phyloP scores from a whole-genome alignment of 2,888 invertebrate species.

The Epistrophe grossulariae region DNA sequence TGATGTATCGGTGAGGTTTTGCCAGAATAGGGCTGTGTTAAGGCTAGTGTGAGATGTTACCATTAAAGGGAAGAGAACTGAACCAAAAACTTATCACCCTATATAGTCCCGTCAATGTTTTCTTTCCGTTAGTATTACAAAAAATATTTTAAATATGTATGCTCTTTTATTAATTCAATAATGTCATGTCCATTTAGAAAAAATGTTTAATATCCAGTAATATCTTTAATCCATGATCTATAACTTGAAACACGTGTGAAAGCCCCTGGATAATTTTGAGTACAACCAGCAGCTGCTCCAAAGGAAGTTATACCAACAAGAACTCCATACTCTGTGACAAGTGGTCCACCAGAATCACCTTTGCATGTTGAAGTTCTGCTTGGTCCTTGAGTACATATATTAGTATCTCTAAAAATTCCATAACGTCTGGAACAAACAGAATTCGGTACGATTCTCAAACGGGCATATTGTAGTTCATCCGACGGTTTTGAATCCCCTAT shows the following conservation, averaged over 20 bases:
- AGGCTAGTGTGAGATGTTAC: too few species aligned
- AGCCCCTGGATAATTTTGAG: conserved; percentile 60
- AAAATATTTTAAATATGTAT: too few species aligned
- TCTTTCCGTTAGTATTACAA: too few species aligned
- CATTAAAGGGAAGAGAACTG: too few species aligned
- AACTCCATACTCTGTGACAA: conserved; percentile 66
- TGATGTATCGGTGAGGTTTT: too few species aligned
- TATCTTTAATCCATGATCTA: conserved; percentile 78
- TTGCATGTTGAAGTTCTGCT: conserved; percentile 65
- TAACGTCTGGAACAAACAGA: neutral
- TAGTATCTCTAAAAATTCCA: neutral
- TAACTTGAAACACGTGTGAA: conserved; percentile 79
- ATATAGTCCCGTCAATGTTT: too few species aligned
- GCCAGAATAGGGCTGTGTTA: too few species aligned
- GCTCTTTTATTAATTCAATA: too few species aligned
- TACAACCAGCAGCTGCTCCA: conserved; percentile 26
- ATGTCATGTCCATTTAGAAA: too few species aligned
- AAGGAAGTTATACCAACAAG: conserved; percentile 45
- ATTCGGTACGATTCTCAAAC: neutral
- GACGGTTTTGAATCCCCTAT: too few species aligned
- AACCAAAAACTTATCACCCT: too few species aligned
- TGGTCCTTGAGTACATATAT: neutral
- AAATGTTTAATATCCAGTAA: conserved; percentile 72
- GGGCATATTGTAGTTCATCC: neutral
- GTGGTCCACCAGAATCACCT: conserved; percentile 78